Base-by-base conservation (phyloP, 53 echinoderm and acorn worm genomes). In the Temnopleurus reevesii region DNA sequence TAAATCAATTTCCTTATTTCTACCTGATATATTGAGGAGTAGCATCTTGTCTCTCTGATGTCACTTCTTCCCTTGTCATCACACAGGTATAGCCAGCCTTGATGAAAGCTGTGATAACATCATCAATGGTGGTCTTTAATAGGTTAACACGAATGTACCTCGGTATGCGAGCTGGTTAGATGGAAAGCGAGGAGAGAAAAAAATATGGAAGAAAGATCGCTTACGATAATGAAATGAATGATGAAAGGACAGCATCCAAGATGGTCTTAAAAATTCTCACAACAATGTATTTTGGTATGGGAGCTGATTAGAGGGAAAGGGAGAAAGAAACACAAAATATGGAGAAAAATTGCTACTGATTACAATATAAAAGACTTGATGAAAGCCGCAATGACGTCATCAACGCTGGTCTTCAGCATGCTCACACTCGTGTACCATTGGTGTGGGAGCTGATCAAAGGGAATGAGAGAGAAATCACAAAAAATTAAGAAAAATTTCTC, bases 131-230 rank as follows among this genome's bases (percentile, higher is more conserved):
- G 0, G 56, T 77, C 89, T 95, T 97, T 84, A 97, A 23, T 0
- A 89, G 59, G 90, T 97, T 97, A n/a, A 97, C 94, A 89, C 97
- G 83, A 6, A 91, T 91, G 82, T 95, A 97, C 30, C 95, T 91
- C 1, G 97, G 97, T n/a, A n/a, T n/a, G n/a, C n/a, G n/a, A n/a
- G n/a, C n/a, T n/a, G n/a, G n/a, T n/a, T n/a, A n/a, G 45, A 97
- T 65, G 2, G 53, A 64, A 21, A 95, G 92, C 92, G 59, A 49
- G 27, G 15, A 45, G 18, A 45, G 4, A 3, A 6, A 45, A 51
- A 51, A 51, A 51, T 10, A 10, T 51, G n/a, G n/a, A n/a, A n/a
- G n/a, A n/a, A n/a, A n/a, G n/a, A n/a, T n/a, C n/a, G n/a, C n/a
- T n/a, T n/a, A n/a, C n/a, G n/a, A n/a, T n/a, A n/a, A n/a, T n/a